Evolutionary conservation across 1,140 invertebrate genomes (phyloP).

Genomic region (Goniozus legneri): DNA sequence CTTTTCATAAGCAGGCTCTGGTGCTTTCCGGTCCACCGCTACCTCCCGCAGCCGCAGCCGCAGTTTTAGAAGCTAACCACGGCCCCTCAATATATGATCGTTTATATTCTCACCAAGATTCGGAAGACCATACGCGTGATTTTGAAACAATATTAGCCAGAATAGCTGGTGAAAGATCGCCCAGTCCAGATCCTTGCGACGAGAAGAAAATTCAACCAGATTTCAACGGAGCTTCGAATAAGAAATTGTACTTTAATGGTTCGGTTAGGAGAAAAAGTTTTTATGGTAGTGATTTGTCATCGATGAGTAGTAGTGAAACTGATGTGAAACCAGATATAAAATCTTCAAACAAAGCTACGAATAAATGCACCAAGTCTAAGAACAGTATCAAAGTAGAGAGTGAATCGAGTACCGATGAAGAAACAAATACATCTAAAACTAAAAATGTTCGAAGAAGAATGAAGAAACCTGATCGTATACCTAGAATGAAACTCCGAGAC

Average conservation of each 20-base stretch:
- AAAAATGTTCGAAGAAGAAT: slow-evolving; percentile 35
- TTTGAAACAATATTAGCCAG: slow-evolving; percentile 68
- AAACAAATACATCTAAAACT: slow-evolving; percentile 26
- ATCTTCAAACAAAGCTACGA: slow-evolving; percentile 19
- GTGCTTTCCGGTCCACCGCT: slow-evolving; percentile 53
- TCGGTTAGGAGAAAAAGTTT: slow-evolving; percentile 63
- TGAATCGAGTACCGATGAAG: slow-evolving; percentile 48
- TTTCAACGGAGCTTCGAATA: slow-evolving; percentile 68
- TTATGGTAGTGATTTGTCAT: slow-evolving; percentile 65
- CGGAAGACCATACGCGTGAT: slow-evolving; percentile 65
- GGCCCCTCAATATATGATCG: slow-evolving; percentile 85
- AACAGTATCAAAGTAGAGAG: slow-evolving; percentile 34
- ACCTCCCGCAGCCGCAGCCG: slow-evolving; percentile 62
- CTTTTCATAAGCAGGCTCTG: slow-evolving; percentile 84
- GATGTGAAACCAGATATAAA: slow-evolving; percentile 47
- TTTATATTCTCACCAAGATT: slow-evolving; percentile 71
- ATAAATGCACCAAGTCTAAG: slow-evolving; percentile 19
- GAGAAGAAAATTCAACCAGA: slow-evolving; percentile 63
- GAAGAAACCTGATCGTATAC: slow-evolving; percentile 39
- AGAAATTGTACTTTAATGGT: slow-evolving; percentile 74
- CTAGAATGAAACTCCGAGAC: slow-evolving; percentile 23
- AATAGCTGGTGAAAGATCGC: slow-evolving; percentile 65
- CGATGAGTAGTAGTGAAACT: slow-evolving; percentile 61
- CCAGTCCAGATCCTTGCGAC: slow-evolving; percentile 51
- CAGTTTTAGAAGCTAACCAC: slow-evolving; percentile 83